Conservation (phyloP, 2,888 invertebrate species). For the Synanthedon myopaeformis region DNA sequence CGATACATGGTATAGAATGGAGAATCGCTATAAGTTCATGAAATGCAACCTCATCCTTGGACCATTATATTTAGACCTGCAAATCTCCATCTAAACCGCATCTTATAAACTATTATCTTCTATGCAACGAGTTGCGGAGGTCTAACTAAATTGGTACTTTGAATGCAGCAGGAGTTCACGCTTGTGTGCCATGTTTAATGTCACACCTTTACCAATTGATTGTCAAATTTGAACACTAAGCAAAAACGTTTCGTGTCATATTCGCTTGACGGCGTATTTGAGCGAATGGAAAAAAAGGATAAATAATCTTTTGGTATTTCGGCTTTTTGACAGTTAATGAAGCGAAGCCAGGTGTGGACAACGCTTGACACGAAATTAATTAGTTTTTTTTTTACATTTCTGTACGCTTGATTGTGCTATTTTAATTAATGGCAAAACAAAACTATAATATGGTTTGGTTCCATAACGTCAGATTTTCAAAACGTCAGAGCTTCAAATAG, state of each 20-base stretch:
- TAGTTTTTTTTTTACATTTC: background rate
- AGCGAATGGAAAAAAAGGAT: slow-evolving; percentile 18
- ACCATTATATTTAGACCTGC: slow-evolving; percentile 20
- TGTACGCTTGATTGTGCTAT: background rate
- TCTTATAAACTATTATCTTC: slow-evolving; percentile 1
- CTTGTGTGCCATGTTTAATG: background rate
- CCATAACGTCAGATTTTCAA: too few species aligned
- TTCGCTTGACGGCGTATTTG: background rate
- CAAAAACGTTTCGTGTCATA: slow-evolving; percentile 9
- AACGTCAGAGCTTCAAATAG: too few species aligned
- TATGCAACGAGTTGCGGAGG: slow-evolving; percentile 4
- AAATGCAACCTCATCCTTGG: background rate
- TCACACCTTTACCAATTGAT: background rate
- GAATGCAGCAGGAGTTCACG: slow-evolving; percentile 14
- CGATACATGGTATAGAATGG: too few species aligned
- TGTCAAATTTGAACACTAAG: background rate
- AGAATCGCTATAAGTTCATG: too few species aligned
- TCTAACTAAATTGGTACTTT: slow-evolving; percentile 13
- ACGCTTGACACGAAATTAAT: slow-evolving; percentile 7
- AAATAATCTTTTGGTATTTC: slow-evolving; percentile 19
- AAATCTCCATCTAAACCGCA: slow-evolving; percentile 16
- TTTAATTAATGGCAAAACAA: background rate
- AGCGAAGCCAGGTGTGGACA: slow-evolving; percentile 22
- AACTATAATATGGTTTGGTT: background rate
- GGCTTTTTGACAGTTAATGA: slow-evolving; percentile 24